Evolutionary conservation across 1,140 invertebrate species (phyloP), one percentile per base, ranked within the genome.

Genomic region (Heliconius hermathena): DNA sequence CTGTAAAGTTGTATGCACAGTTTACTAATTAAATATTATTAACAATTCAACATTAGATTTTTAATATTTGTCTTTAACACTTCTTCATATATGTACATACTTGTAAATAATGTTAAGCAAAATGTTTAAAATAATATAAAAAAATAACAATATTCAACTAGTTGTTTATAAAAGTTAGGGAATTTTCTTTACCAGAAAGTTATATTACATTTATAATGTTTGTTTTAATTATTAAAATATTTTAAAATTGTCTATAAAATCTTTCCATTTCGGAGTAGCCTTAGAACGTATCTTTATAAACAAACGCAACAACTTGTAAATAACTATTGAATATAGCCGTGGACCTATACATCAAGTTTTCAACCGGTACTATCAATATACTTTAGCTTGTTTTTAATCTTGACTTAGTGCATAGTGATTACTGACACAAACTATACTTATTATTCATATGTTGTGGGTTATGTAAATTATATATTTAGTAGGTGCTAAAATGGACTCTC

Each of bases 401-500:
- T 11, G 22, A 80, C 76, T 71, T 81, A 77, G 74, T 81, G 78
- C 36, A 80, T 20, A 78, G 29, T n/a, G 54, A 57, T 80, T 20
- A 78, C 38, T n/a, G 54, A 57, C 20, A 72, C 20, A 38, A 71
- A 11, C 20, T 6, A 71, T 76, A 71, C 70, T 80, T 80, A 78
- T 70, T 83, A 52, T 52, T 6, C 8, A 57, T 57, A 29, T 22
- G 38, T 66, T 83, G 70, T 71, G 77, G 74, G 78, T 86, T 90
- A 88, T 82, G 82, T 87, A 86, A 89, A 77, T 83, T 82, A 71
- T 72, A n/a, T 77, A 78, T 57, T 74, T 78, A 38, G 74, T 49
- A 41, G 33, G 74, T 75, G 66, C 60, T 78, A 89, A 87, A 76
- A 89, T 89, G 88, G 85, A 84, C 22, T 78, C 84, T 78, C 52